Conservation (phyloP, 2,888 invertebrate genomes). For the Cantharis rustica region DNA sequence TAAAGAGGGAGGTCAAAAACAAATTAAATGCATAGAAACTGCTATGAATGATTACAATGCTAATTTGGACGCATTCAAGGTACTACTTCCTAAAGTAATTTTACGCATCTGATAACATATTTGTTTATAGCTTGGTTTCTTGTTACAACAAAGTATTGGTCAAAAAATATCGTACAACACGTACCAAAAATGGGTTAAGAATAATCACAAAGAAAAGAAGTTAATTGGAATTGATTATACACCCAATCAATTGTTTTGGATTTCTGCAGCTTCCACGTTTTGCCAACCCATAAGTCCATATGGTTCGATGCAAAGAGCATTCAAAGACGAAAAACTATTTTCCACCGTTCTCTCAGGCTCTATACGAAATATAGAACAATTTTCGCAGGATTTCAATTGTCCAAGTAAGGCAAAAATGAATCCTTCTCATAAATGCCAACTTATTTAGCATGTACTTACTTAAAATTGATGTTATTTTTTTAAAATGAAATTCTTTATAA, state of each 20-base stretch:
- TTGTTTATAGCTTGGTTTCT: background rate
- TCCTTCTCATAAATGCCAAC: conserved; percentile 4
- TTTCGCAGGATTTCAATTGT: conserved; percentile 8
- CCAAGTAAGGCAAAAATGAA: background rate
- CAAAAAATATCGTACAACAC: conserved; percentile 5
- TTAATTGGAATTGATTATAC: background rate
- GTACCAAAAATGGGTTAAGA: conserved; percentile 8
- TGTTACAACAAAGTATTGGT: background rate
- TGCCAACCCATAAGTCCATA: background rate
- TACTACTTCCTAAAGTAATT: background rate
- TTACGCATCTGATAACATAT: background rate
- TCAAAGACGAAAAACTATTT: background rate
- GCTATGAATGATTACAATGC: background rate
- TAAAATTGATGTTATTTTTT: background rate
- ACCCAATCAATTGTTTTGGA: conserved; percentile 7
- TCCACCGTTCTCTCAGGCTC: background rate
- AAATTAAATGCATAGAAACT: background rate
- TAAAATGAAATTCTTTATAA: background rate
- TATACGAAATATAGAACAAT: background rate
- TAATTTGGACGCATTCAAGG: background rate
- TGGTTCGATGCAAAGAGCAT: background rate
- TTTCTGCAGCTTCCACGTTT: background rate
- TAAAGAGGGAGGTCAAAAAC: background rate
- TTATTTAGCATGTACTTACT: conserved; percentile 1
- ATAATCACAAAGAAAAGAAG: conserved; percentile 5